These are phyloP conservation scores for Rhopalosiphum maidis DNA, from an alignment of 1,140 invertebrate species.

Conservation along the genomic window DNA sequence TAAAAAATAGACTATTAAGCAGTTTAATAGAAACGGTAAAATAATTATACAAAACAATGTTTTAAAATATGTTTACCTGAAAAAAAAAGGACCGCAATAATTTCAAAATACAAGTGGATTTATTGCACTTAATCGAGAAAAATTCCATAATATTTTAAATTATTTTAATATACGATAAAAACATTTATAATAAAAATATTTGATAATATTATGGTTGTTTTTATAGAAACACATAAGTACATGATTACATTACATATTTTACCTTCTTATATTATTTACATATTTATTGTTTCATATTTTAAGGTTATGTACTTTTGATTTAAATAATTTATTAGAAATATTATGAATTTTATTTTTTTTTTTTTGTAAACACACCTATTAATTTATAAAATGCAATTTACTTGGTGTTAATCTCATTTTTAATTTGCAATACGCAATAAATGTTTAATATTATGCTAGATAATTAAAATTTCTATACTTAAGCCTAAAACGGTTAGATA, in stretches of 20 bases:
- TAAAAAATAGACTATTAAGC: conserved; percentile 23
- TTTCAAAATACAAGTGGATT: not conserved
- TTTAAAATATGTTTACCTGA: not conserved
- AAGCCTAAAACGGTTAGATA: not conserved
- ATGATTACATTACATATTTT: not conserved
- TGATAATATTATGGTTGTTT: not conserved
- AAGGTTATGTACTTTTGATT: not conserved
- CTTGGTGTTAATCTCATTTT: not conserved
- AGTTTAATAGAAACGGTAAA: conserved; percentile 14
- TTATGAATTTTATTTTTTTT: not conserved
- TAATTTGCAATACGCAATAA: not conserved
- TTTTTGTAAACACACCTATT: not conserved
- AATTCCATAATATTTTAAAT: not conserved
- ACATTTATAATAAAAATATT: not conserved
- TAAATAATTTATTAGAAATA: not conserved
- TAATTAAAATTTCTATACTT: not conserved
- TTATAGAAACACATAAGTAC: not conserved
- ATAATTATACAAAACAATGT: not conserved
- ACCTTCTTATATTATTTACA: not conserved
- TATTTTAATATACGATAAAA: not conserved
- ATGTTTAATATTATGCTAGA: not conserved
- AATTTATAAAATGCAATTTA: not conserved
- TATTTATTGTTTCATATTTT: too few species aligned
- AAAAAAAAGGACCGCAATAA: not conserved
- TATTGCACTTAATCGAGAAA: not conserved